Percentiles rank a stretch among this genome's conserved stretches.
Evolutionary conservation across 2,888 invertebrate genomes (phyloP).

Genomic region (Spialia ferax): DNA sequence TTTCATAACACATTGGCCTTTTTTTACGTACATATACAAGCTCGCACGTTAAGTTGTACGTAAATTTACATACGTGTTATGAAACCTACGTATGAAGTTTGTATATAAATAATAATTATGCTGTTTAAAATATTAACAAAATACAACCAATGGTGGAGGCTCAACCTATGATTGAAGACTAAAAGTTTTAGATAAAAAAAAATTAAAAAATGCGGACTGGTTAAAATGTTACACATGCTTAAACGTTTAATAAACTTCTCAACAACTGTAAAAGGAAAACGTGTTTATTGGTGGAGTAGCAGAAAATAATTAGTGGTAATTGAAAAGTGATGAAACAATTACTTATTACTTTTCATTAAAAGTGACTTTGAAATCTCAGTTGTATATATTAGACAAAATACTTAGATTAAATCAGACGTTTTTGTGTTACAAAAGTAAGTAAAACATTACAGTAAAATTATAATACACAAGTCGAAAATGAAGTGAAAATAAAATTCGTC

Average conservation of each 20-base stretch:
- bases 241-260: constrained; percentile 26
- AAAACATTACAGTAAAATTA: too few relatives aligned
- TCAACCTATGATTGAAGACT: constrained; percentile 34
- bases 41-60: too few relatives aligned
- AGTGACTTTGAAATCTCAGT: not conserved
- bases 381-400: not conserved
- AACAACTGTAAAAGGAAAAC: constrained; percentile 26
- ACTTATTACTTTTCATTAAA: not conserved
- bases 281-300: constrained; percentile 26
- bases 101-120: too few relatives aligned
- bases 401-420: not conserved
- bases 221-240: constrained; percentile 42
- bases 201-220: constrained; percentile 43
- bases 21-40: too few relatives aligned
- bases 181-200: constrained; percentile 42
- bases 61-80: not conserved
- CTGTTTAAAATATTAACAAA: not conserved
- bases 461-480: not conserved
- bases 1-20: too few relatives aligned
- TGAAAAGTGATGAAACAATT: constrained; percentile 1
- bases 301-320: constrained; percentile 15
- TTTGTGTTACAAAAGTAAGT: not conserved
- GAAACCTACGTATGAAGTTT: not conserved
- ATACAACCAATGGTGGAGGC: constrained; percentile 33
- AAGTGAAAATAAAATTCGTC: not conserved